Base-by-base conservation (phyloP, 1,140 invertebrate species). In the Eubasilissa regina region DNA sequence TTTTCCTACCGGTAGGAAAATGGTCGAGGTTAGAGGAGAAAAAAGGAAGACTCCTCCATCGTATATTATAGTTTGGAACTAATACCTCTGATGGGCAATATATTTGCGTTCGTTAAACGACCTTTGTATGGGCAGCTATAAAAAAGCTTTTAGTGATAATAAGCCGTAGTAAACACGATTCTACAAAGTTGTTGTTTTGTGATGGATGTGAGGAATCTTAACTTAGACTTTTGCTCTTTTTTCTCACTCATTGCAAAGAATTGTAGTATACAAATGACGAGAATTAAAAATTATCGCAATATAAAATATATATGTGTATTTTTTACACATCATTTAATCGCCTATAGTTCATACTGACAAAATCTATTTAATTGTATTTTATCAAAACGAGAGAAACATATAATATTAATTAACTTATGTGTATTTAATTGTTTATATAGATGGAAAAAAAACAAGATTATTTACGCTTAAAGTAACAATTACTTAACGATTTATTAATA, bases 81-180 rank as follows among this genome's bases (percentile, higher is more conserved):
- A 78, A 82, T 80, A 80, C 75, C 58, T 77, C 60, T 77, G 78
- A 82, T 82, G 81, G 81, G 78, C 75, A 78, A 82, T 82, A 78
- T 78, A 82, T 82, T 82, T 82, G 81, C 78, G 78, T 82, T 70
- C 77, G 73, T 72, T 78, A 75, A 77, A 76, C 74, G 70, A 80
- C 81, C 76, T 80, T 78, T 82, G 81, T 80, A 75, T 77, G 53
- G 76, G 64, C 21, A 47, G 75, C 75, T 45, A 81, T 83, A 83
- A 83, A 83, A 83, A 83, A 80, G 81, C 81, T 83, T 83, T 83
- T 83, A 83, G 81, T 75, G 81, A 83, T 83, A 81, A 83, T 83
- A 83, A 81, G 81, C 79, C 72, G 64, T 74, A 77, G 79, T 83
- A 83, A 83, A 83, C 81, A 79, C 70, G 60, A 74, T 48, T 25